Evolutionary conservation across 2,113 vertebrate species (phyloP), one percentile per base, ranked within the genome.

Genomic region (Oryzias celebensis): DNA sequence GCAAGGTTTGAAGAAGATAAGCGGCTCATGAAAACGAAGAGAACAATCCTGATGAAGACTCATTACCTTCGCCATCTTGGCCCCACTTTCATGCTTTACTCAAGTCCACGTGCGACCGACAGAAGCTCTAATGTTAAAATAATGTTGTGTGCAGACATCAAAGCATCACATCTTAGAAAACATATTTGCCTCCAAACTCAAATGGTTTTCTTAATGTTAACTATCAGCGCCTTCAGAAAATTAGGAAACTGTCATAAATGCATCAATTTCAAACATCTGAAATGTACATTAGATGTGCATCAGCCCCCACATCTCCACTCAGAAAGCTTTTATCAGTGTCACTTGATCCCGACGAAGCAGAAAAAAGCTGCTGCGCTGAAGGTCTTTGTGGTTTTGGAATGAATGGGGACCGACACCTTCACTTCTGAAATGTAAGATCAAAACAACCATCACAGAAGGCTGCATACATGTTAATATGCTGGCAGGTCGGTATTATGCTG

Each of bases 251-350:
- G 41, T 47, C 36, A 15, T 31, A 18, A 31, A 20, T 2, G 2
- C 18, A 10, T 48, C 44, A n/a, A 46, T 46, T 75, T 72, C 57
- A 67, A 28, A 63, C 58, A 24, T 46, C 24, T 50, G 46, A 71
- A 12, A 59, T 54, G 43, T 48, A 58, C 65, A 67, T 65, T 77
- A 62, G 44, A 49, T 4, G 1, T 48, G 48, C 42, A 50, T 44
- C n/a, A 22, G 22, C 14, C 62, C 69, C 72, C 81, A 80, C 68
- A 46, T 47, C 52, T n/a, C 49, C 43, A 52, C 49, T 45, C 54
- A 79, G 63, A 65, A 75, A 80, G 85, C 82, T 87, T 84, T 87
- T 74, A 77, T 71, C 62, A 62, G 22, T 72, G 84, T 82, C 81
- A 86, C 71, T 72, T 74, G 75, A 87, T 84, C 81, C 51, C 17